phyloP scores from a whole-genome alignment of 2,113 vertebrate genomes.

The Phalacrocorax aristotelis region DNA sequence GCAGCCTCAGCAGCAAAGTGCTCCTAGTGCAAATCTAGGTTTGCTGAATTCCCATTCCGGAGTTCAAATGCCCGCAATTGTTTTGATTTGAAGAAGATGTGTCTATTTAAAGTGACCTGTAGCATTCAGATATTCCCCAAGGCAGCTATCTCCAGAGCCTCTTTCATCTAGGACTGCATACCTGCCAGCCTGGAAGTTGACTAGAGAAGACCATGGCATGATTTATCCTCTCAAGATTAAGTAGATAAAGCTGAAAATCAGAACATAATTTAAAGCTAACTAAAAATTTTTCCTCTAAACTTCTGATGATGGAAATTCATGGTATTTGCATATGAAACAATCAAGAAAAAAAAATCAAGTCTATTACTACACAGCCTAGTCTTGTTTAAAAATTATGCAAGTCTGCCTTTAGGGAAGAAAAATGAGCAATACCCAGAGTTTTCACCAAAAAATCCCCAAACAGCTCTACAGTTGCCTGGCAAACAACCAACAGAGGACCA shows the following conservation, averaged over 20 bases:
- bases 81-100: not conserved
- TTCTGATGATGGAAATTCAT: not conserved
- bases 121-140: not conserved
- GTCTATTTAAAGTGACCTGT: not conserved
- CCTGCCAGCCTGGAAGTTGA: not conserved
- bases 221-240: not conserved
- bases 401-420: not conserved
- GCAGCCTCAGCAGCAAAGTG: not conserved
- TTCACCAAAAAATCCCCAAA: slow-evolving; percentile 25
- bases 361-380: not conserved
- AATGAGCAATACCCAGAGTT: not conserved
- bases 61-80: not conserved
- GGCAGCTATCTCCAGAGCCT: not conserved
- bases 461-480: not conserved
- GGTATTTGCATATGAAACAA: slow-evolving; percentile 8
- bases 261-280: not conserved
- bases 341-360: not conserved
- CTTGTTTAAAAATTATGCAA: slow-evolving; percentile 10
- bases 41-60: not conserved
- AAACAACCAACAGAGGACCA: not conserved
- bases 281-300: not conserved
- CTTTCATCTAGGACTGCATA: not conserved
- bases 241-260: not conserved
- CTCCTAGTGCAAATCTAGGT: not conserved
- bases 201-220: not conserved